These are phyloP conservation scores for Cerceris ruficornis DNA, from an alignment of 2,888 invertebrate genomes.

Conservation along the genomic window DNA sequence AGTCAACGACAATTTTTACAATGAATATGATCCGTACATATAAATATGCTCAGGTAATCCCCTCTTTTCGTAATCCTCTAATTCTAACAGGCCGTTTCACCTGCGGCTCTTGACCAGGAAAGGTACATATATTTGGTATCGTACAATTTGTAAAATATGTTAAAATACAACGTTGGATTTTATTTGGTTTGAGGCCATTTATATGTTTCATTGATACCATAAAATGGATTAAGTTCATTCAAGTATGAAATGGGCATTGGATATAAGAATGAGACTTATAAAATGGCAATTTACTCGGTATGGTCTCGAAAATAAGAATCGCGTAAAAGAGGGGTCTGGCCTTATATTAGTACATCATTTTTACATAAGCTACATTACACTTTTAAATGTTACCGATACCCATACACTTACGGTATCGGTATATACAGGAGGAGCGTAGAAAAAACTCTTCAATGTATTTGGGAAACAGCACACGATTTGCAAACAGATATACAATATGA, in stretches of 20 bases:
- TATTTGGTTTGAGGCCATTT: too few species aligned
- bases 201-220: too few species aligned
- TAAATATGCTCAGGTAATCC: conserved; percentile 32
- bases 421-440: conserved; percentile 16
- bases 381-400: conserved; percentile 29
- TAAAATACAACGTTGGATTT: too few species aligned
- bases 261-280: too few species aligned
- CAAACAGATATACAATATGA: conserved; percentile 47
- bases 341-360: conserved; percentile 33
- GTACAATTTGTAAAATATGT: neutral
- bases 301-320: conserved; percentile 17
- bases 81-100: conserved; percentile 19
- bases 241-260: too few species aligned
- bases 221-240: too few species aligned
- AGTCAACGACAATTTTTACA: conserved; percentile 56
- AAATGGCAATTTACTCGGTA: neutral
- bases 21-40: conserved; percentile 48
- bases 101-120: neutral
- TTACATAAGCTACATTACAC: conserved; percentile 27
- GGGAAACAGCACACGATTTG: conserved; percentile 42
- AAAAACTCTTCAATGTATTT: conserved; percentile 33
- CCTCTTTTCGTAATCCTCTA: conserved; percentile 28
- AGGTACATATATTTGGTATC: neutral
- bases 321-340: conserved; percentile 25
- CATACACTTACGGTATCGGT: neutral